A percentile compares a stretch with the other conserved stretches of the same genome.
phyloP scores from a whole-genome alignment of 1,140 invertebrate species.

The Doryteuthis pealeii region DNA sequence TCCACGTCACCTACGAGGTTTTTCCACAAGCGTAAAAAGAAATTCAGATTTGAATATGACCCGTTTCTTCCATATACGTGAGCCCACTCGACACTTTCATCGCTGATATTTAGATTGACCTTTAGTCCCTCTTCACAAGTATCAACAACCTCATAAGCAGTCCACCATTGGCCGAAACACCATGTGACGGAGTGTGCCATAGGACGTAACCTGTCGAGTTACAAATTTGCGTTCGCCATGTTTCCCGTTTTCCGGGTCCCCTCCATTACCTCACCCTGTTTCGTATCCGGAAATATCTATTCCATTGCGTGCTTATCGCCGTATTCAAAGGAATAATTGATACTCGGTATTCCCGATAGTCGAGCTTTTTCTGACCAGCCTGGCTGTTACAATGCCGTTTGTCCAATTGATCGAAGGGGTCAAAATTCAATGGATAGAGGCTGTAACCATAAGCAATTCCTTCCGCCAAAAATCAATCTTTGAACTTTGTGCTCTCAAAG shows the following conservation, averaged over 20 bases:
- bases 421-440: slow-evolving; percentile 50
- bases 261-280: slow-evolving; percentile 50
- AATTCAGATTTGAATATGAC: slow-evolving; percentile 50
- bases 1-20: slow-evolving; percentile 38
- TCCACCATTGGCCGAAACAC: slow-evolving; percentile 51
- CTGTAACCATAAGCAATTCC: slow-evolving; percentile 55
- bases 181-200: slow-evolving; percentile 53
- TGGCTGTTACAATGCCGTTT: slow-evolving; percentile 46
- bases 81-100: slow-evolving; percentile 50
- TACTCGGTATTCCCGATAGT: slow-evolving; percentile 45
- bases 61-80: slow-evolving; percentile 37
- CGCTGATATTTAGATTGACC: slow-evolving; percentile 44
- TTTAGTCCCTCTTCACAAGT: slow-evolving; percentile 44
- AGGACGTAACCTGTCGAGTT: slow-evolving; percentile 55
- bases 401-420: slow-evolving; percentile 29
- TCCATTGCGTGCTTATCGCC: slow-evolving; percentile 53
- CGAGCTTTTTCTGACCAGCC: slow-evolving; percentile 52
- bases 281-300: slow-evolving; percentile 55
- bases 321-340: slow-evolving; percentile 48
- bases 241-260: slow-evolving; percentile 48
- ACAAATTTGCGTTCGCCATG: slow-evolving; percentile 50
- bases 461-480: slow-evolving; percentile 45
- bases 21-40: slow-evolving; percentile 48
- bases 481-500: slow-evolving; percentile 38
- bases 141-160: slow-evolving; percentile 47